phyloP scores from a whole-genome alignment of 2,113 vertebrate genomes.

The Cochlearius cochlearius region DNA sequence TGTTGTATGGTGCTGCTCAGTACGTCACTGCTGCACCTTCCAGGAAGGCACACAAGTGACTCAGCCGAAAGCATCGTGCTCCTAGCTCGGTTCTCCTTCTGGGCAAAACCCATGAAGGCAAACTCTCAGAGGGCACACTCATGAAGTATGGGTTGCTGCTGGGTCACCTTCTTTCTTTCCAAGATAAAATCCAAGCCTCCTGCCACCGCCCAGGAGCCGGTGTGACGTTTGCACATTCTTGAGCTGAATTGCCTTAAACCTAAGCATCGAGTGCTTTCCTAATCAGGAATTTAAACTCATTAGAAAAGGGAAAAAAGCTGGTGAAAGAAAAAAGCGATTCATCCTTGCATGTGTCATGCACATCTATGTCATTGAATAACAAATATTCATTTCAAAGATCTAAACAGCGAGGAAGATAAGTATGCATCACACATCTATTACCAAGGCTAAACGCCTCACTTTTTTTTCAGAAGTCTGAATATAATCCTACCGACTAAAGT shows the following conservation, averaged over 20 bases:
- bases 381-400: background rate
- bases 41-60: background rate
- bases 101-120: background rate
- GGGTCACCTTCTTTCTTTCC: background rate
- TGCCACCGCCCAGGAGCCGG: background rate
- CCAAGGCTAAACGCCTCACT: conserved; percentile 7
- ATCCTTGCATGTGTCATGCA: background rate
- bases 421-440: conserved; percentile 11
- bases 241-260: background rate
- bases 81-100: background rate
- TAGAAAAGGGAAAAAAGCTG: background rate
- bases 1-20: background rate
- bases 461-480: conserved; percentile 45
- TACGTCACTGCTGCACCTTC: fast-evolving
- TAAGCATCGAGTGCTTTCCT: background rate
- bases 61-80: background rate
- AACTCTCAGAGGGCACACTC: background rate
- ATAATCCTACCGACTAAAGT: conserved; percentile 56
- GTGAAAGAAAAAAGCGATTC: background rate
- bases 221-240: background rate
- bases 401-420: conserved; percentile 1
- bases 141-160: background rate
- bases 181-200: background rate
- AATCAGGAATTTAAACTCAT: conserved; percentile 8
- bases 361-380: background rate